Conservation (phyloP, 2,888 invertebrate species). For the Thecophora atra region DNA sequence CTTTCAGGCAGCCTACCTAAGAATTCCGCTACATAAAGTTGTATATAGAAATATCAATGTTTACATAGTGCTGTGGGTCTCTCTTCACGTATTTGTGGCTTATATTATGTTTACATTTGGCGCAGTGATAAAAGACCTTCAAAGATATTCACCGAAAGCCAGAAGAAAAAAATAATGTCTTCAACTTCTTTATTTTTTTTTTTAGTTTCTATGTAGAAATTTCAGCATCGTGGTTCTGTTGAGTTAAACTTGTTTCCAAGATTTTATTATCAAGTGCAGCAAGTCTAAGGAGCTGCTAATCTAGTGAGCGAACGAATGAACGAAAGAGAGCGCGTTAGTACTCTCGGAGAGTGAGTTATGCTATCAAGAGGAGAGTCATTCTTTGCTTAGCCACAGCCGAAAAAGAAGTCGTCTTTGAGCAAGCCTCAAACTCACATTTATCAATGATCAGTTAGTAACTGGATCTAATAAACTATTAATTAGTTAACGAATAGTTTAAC, state of each 20-base stretch:
- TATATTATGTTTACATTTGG: conserved; percentile 17
- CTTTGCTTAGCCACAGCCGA: no score
- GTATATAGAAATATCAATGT: background rate
- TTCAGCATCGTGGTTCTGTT: no score
- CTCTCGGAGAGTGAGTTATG: background rate
- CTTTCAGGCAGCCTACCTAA: no score
- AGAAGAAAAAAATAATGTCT: no score
- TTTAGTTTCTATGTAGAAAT: no score
- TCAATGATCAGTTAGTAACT: no score
- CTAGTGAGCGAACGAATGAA: background rate
- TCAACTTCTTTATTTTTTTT: no score
- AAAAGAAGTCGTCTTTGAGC: no score
- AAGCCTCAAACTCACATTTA: conserved; percentile 6
- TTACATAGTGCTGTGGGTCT: background rate
- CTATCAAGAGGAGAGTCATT: no score
- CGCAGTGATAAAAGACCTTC: background rate
- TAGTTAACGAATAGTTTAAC: no score
- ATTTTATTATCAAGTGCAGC: conserved; percentile 17
- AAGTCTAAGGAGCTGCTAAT: background rate
- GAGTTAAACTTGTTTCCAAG: background rate
- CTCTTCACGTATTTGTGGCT: background rate
- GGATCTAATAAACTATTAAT: no score
- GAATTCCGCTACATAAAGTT: background rate
- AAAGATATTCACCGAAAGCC: no score
- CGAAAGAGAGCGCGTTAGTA: background rate